Conservation (phyloP, 2,113 vertebrate species). For the Bufo gargarizans region DNA sequence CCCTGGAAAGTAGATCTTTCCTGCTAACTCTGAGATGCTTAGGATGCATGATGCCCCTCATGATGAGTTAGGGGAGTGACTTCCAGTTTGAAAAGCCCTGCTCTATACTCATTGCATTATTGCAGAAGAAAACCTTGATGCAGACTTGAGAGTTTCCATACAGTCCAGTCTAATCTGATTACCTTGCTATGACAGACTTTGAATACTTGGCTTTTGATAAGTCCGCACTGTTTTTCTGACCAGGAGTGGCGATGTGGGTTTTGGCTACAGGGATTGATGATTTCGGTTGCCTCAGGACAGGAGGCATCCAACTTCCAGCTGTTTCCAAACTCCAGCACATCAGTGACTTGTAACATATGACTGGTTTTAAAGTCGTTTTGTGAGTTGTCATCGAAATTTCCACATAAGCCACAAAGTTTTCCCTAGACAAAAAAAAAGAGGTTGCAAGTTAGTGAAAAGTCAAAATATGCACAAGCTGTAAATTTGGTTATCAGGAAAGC, state of each 20-base stretch:
- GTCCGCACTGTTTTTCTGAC: conserved; percentile 86
- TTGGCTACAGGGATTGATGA: conserved; percentile 70
- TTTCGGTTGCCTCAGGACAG: conserved; percentile 75
- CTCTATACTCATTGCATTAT: background rate
- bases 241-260: conserved; percentile 80
- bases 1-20: no score
- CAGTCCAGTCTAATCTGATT: background rate
- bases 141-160: background rate
- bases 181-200: conserved; percentile 84
- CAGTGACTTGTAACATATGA: conserved; percentile 74
- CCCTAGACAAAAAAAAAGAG: conserved; percentile 70
- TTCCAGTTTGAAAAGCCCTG: background rate
- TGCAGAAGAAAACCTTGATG: background rate
- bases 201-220: conserved; percentile 80
- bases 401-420: conserved; percentile 90
- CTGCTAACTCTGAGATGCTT: background rate
- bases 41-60: background rate
- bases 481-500: no score
- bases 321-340: conserved; percentile 84
- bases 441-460: background rate
- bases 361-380: conserved; percentile 90
- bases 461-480: background rate
- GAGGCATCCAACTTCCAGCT: conserved; percentile 84
- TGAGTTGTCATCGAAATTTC: conserved; percentile 86
- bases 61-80: background rate